These are phyloP conservation scores for Strigamia transsilvanica DNA, from an alignment of 2,888 invertebrate species.

Conservation along the genomic window DNA sequence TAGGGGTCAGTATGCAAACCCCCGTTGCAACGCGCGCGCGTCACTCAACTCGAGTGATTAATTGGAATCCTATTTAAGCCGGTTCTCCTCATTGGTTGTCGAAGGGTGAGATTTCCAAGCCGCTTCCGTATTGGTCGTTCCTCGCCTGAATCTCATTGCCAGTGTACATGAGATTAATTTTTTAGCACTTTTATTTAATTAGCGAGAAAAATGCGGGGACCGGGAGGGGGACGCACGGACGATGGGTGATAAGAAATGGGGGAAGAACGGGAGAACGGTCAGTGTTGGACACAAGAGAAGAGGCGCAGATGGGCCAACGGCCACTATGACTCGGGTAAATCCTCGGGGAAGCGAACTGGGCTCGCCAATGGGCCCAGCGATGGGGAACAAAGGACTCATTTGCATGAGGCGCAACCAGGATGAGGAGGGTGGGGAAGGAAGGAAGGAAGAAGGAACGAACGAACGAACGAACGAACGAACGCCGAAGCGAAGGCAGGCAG, in stretches of 20 bases:
- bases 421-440: constrained; percentile 47
- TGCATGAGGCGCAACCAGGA: constrained; percentile 45
- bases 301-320: constrained; percentile 45
- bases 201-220: constrained; percentile 21
- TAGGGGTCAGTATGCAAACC: constrained; percentile 14
- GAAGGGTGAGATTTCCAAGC: constrained; percentile 46
- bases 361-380: constrained; percentile 37
- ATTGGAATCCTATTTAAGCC: constrained; percentile 47
- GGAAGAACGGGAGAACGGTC: not conserved
- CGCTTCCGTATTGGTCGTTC: constrained; percentile 10
- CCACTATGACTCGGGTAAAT: constrained; percentile 39
- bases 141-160: constrained; percentile 42
- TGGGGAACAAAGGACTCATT: constrained; percentile 49
- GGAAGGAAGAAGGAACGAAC: constrained; percentile 46
- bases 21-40: constrained; percentile 30
- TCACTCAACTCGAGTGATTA: constrained; percentile 48
- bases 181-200: constrained; percentile 48
- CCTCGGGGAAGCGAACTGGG: constrained; percentile 12
- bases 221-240: not conserved
- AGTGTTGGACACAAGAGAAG: not conserved
- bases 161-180: constrained; percentile 47
- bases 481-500: constrained; percentile 44
- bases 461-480: constrained; percentile 40
- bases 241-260: not conserved
- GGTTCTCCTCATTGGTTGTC: constrained; percentile 44